Percentiles rank a stretch among this genome's conserved stretches.
phyloP scores from a whole-genome alignment of 2,113 vertebrate species.

The Oryzias curvinotus region DNA sequence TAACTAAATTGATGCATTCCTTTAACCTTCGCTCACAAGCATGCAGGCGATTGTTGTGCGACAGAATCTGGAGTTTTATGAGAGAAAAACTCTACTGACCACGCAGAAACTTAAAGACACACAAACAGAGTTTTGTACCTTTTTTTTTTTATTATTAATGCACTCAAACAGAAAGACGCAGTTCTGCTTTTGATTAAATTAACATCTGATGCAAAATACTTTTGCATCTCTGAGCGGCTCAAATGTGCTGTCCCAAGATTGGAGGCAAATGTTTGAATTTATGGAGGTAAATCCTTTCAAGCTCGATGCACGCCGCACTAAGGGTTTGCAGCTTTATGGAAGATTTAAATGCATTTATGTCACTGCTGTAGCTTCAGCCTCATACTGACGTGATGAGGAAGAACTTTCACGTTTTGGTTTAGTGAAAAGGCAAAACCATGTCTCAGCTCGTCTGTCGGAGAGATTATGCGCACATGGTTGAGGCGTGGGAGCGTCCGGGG shows the following conservation, averaged over 20 bases:
- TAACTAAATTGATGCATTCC: constrained; percentile 9
- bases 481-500: too few species aligned
- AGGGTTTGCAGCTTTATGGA: constrained; percentile 18
- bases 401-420: too few species aligned
- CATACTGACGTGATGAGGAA: too few species aligned
- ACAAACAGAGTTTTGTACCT: too few species aligned
- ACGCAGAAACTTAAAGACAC: too few species aligned
- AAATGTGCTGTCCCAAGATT: too few species aligned
- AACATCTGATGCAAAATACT: neutral
- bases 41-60: neutral
- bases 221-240: too few species aligned
- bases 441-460: too few species aligned
- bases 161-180: neutral
- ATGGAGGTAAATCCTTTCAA: constrained; percentile 13
- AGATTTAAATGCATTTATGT: constrained; percentile 16
- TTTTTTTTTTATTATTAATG: too few species aligned
- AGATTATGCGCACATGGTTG: neutral
- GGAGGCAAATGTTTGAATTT: neutral
- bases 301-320: neutral
- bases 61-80: neutral
- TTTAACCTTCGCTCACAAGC: neutral
- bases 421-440: too few species aligned
- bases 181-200: neutral
- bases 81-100: neutral
- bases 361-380: too few species aligned